These are phyloP conservation scores for Columbina picui DNA, from an alignment of 2,113 vertebrate species.

Conservation along the genomic window DNA sequence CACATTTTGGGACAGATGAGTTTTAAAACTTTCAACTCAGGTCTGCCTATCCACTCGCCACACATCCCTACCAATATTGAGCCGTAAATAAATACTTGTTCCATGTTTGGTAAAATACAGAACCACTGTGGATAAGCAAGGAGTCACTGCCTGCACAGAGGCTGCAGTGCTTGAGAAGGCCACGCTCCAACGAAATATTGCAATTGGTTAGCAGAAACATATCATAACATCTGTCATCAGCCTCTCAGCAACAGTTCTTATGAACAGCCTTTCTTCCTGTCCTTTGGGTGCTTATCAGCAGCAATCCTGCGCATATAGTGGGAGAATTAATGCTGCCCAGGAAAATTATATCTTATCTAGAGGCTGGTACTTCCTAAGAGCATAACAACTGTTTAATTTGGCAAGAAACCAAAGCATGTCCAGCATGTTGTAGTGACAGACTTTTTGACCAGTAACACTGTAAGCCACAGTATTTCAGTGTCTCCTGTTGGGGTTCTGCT, in stretches of 20 bases:
- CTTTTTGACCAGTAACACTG: background rate
- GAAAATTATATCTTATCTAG: slow-evolving; percentile 1
- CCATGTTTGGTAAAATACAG: background rate
- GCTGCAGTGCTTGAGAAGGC: background rate
- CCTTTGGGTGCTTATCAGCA: slow-evolving; percentile 6
- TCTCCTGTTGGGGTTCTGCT: background rate
- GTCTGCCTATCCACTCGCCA: background rate
- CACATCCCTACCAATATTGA: background rate
- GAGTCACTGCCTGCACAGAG: background rate
- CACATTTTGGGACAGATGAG: background rate
- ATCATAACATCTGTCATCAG: background rate
- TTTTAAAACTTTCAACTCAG: background rate
- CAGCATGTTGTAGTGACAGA: background rate
- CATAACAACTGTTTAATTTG: slow-evolving; percentile 18
- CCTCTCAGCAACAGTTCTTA: background rate
- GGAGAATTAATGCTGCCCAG: background rate
- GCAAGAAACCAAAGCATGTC: background rate
- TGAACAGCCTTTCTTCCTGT: background rate
- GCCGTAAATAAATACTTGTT: background rate
- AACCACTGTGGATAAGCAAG: background rate
- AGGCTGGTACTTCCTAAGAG: slow-evolving; percentile 15
- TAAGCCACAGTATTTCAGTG: background rate
- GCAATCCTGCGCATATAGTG: background rate
- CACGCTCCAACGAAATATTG: background rate
- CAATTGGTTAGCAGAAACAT: background rate